Percentiles rank a stretch among this genome's conserved stretches.
Evolutionary conservation across 2,888 invertebrate species (phyloP).

Genomic region (Lutraria lutraria): DNA sequence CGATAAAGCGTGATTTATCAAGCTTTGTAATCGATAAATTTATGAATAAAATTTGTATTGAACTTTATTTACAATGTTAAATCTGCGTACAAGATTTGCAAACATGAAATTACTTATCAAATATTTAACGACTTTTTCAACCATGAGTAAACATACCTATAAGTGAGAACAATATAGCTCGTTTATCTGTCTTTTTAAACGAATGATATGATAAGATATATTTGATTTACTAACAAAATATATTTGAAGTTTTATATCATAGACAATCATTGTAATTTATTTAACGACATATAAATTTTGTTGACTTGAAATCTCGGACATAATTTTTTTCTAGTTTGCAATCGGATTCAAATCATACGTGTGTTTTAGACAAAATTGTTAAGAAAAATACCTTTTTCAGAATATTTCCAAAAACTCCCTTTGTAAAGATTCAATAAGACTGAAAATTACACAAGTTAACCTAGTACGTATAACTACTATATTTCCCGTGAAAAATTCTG

Average conservation of each 20-base stretch:
- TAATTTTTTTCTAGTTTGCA: neutral
- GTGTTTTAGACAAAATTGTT: neutral
- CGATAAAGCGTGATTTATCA: slow-evolving; percentile 10
- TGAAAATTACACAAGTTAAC: neutral
- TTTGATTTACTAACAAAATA: neutral
- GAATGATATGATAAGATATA: neutral
- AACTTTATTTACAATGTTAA: neutral
- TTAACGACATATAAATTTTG: neutral
- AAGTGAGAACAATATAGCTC: neutral
- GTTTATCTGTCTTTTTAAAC: neutral
- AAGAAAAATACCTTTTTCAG: neutral
- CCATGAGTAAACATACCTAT: slow-evolving; percentile 10
- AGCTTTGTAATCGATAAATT: neutral
- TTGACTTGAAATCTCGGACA: neutral
- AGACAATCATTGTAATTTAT: neutral
- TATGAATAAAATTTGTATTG: slow-evolving; percentile 4
- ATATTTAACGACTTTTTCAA: slow-evolving; percentile 15
- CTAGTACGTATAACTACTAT: neutral
- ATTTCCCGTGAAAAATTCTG: slow-evolving; percentile 1
- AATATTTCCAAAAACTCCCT: neutral
- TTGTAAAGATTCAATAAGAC: neutral
- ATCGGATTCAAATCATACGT: neutral
- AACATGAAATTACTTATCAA: slow-evolving; percentile 4
- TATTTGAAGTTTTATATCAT: neutral
- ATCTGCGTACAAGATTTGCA: neutral